Percentiles rank a stretch among this genome's conserved stretches.
phyloP scores from a whole-genome alignment of 1,140 invertebrate species.

The Homalodisca vitripennis region DNA sequence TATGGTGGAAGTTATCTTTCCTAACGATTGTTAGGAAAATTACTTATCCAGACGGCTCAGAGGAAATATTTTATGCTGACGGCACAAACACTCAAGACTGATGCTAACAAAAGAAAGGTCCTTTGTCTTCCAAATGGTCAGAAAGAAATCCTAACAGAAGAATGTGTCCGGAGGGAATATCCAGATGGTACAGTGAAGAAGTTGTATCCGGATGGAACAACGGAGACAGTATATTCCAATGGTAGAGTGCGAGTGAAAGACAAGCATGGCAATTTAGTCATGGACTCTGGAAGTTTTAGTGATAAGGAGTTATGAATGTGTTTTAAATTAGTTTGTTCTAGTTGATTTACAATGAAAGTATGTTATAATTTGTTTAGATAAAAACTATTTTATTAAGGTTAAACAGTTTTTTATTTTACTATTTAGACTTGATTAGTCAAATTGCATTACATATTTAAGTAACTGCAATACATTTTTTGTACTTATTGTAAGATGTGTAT shows the following conservation, averaged over 20 bases:
- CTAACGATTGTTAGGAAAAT: conserved; percentile 64
- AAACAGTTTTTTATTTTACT: too few relatives aligned
- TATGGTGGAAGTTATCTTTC: conserved; percentile 76
- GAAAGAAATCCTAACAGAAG: conserved; percentile 79
- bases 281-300: too few relatives aligned
- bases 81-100: conserved; percentile 64
- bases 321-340: too few relatives aligned
- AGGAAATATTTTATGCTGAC: conserved; percentile 72
- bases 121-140: conserved; percentile 82
- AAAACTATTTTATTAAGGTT: too few relatives aligned
- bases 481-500: too few relatives aligned
- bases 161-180: conserved; percentile 75
- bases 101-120: conserved; percentile 58
- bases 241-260: conserved; percentile 86
- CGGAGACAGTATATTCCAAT: conserved; percentile 86
- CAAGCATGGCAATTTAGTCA: conserved; percentile 74
- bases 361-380: too few relatives aligned
- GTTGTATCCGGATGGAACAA: conserved; percentile 81
- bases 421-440: too few relatives aligned
- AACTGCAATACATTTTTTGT: too few relatives aligned
- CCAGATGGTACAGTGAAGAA: conserved; percentile 91
- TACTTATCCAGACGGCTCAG: conserved; percentile 61
- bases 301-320: too few relatives aligned
- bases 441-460: too few relatives aligned
- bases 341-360: too few relatives aligned